Evolutionary conservation across 2,113 vertebrate genomes (phyloP).

Genomic region (Oryzias woworae): DNA sequence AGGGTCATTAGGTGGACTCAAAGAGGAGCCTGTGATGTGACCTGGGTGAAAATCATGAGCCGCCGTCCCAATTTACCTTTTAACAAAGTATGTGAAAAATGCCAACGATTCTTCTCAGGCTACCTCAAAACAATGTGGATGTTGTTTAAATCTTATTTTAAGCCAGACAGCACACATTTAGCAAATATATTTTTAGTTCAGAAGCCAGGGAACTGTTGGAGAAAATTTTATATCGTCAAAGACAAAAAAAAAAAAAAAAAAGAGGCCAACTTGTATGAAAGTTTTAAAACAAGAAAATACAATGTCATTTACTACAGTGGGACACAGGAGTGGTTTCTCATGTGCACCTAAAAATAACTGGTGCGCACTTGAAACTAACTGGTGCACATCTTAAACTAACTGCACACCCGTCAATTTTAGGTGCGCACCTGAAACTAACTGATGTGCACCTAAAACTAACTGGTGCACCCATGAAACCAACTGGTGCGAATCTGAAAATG

Average conservation of each 20-base stretch:
- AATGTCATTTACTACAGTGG: too few species aligned
- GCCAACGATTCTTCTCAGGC: slow-evolving; percentile 18
- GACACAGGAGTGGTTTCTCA: too few species aligned
- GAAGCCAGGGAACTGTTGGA: background rate
- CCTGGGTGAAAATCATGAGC: slow-evolving; percentile 18
- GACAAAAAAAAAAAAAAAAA: background rate
- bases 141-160: slow-evolving; percentile 27
- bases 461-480: too few species aligned
- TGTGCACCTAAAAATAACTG: too few species aligned
- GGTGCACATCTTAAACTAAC: too few species aligned
- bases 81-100: slow-evolving; percentile 20
- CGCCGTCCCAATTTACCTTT: slow-evolving; percentile 29
- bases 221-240: background rate
- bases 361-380: too few species aligned
- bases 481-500: too few species aligned
- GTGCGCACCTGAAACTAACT: too few species aligned
- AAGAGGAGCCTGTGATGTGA: slow-evolving; percentile 33
- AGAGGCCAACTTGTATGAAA: background rate
- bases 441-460: too few species aligned
- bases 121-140: slow-evolving; percentile 32
- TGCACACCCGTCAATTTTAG: too few species aligned
- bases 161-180: slow-evolving; percentile 9
- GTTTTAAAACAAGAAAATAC: slow-evolving; percentile 3
- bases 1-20: slow-evolving; percentile 56
- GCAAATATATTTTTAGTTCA: slow-evolving; percentile 6